phyloP scores from a whole-genome alignment of 2,888 invertebrate genomes.

The Euphydryas editha region DNA sequence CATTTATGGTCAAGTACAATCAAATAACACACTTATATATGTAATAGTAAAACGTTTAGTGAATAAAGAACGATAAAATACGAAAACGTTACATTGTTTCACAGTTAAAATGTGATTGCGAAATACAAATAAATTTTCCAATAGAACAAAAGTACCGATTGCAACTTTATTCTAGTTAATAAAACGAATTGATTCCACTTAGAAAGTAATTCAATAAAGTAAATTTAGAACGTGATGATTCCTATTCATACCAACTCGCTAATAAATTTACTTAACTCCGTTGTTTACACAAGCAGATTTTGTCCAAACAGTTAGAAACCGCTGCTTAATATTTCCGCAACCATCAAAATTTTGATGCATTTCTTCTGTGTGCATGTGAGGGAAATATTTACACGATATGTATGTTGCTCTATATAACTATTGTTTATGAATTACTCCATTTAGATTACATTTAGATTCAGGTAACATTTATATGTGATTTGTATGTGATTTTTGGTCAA shows the following conservation, averaged over 20 bases:
- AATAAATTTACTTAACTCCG: constrained; percentile 29
- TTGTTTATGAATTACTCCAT: no score
- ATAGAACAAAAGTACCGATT: constrained; percentile 1
- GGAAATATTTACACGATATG: background rate
- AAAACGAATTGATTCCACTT: constrained; percentile 32
- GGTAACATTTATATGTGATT: background rate
- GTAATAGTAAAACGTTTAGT: no score
- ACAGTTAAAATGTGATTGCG: background rate
- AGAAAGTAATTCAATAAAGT: constrained; percentile 24
- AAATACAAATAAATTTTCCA: constrained; percentile 8
- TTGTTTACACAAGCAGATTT: constrained; percentile 28
- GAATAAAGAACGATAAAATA: background rate
- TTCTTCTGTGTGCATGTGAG: background rate
- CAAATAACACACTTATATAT: no score
- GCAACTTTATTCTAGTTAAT: constrained; percentile 17
- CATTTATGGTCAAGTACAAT: no score
- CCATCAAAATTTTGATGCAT: background rate
- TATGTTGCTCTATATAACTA: no score
- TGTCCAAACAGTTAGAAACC: constrained; percentile 27
- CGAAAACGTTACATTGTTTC: background rate
- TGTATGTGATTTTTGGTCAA: background rate
- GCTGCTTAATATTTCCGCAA: constrained; percentile 14
- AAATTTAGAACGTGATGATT: constrained; percentile 20
- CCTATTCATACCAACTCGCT: constrained; percentile 6
- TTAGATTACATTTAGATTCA: no score